Conservation (phyloP, 1,140 invertebrate species). For the Bombus sylvicola region DNA sequence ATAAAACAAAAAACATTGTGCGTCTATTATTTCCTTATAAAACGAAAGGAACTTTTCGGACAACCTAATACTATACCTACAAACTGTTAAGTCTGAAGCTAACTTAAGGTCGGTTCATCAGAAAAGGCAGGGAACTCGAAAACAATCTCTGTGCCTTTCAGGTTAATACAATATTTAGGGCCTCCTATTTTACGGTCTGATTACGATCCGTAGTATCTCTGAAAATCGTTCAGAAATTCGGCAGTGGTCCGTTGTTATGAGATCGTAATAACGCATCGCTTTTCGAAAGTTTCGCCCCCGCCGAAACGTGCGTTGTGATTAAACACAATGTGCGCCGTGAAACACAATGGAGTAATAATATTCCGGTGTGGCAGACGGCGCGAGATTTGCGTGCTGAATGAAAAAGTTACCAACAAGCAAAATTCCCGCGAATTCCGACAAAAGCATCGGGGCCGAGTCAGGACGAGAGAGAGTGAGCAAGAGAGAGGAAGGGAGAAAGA, state of each 20-base stretch:
- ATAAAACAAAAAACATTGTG: too few relatives aligned
- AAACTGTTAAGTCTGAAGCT: too few relatives aligned
- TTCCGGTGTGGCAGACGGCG: conserved; percentile 34
- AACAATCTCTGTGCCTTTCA: background rate
- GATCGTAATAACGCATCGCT: conserved; percentile 39
- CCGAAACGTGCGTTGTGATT: conserved; percentile 39
- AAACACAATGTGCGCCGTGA: conserved; percentile 34
- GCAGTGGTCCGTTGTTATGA: conserved; percentile 21
- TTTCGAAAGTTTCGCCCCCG: conserved; percentile 26
- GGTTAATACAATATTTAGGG: conserved; percentile 12
- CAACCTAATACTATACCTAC: background rate
- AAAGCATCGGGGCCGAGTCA: conserved; percentile 47
- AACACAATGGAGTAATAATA: conserved; percentile 61
- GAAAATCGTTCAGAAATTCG: conserved; percentile 39
- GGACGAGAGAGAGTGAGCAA: conserved; percentile 21
- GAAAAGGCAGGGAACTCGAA: background rate
- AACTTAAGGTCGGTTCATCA: background rate
- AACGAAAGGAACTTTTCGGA: too few relatives aligned
- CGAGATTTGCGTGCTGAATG: conserved; percentile 59
- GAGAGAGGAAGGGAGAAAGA: background rate
- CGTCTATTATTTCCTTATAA: too few relatives aligned
- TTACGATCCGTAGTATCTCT: background rate
- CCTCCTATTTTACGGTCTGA: background rate
- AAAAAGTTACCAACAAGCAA: conserved; percentile 64
- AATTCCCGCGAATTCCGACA: conserved; percentile 62